Conservation (phyloP, 2,888 invertebrate genomes). For the Synergus laeviventris region DNA sequence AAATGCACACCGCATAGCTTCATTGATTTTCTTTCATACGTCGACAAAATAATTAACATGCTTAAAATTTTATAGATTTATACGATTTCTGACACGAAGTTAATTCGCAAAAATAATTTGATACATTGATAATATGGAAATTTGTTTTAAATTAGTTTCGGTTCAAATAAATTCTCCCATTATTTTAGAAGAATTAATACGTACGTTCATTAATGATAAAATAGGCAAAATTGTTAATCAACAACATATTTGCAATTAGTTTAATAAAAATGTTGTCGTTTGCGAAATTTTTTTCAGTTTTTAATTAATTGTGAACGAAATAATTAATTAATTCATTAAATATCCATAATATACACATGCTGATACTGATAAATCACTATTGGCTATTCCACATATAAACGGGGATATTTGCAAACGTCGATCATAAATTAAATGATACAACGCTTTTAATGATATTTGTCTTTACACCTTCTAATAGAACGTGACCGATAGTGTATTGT, state of each 20-base stretch:
- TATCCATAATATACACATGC: not conserved
- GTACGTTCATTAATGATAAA: not conserved
- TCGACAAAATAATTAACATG: not conserved
- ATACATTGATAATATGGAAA: not conserved
- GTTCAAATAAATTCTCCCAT: not conserved
- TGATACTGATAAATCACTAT: constrained; percentile 14
- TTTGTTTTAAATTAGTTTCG: not conserved
- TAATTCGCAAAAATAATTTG: not conserved
- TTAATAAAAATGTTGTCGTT: not conserved
- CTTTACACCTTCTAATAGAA: constrained; percentile 26
- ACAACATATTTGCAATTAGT: not conserved
- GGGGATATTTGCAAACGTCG: constrained; percentile 30
- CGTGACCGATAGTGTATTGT: constrained; percentile 9
- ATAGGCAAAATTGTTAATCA: not conserved
- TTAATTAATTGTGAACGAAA: not conserved
- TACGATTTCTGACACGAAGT: not conserved
- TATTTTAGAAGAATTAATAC: not conserved
- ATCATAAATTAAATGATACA: constrained; percentile 35
- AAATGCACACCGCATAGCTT: not conserved
- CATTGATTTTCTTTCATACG: not conserved
- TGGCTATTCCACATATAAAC: constrained; percentile 20
- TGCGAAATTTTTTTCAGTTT: not conserved
- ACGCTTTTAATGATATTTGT: constrained; percentile 19
- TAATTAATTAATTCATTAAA: constrained; percentile 16
- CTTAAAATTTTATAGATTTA: not conserved